These are phyloP conservation scores for Oplegnathus fasciatus DNA, from an alignment of 2,113 vertebrate genomes.

Conservation along the genomic window DNA sequence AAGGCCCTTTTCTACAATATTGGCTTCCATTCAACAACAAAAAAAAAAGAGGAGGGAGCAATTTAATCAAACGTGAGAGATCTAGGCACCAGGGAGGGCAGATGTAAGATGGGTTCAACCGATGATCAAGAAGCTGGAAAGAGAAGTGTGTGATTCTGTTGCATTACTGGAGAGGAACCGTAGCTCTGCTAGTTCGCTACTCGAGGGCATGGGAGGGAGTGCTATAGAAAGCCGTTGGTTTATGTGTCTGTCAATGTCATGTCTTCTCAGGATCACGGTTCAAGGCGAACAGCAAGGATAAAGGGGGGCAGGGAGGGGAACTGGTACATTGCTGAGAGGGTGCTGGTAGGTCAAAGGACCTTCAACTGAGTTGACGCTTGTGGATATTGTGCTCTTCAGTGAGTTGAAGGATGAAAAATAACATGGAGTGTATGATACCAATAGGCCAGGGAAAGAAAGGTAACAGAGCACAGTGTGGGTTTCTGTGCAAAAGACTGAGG, in stretches of 20 bases:
- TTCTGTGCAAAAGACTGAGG: constrained; percentile 17
- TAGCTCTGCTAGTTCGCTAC: constrained; percentile 47
- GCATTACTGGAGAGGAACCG: constrained; percentile 57
- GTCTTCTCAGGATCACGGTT: constrained; percentile 78
- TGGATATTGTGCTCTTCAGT: constrained; percentile 60
- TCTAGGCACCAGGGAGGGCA: constrained; percentile 58
- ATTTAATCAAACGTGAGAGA: constrained; percentile 69
- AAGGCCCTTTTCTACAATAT: constrained; percentile 53
- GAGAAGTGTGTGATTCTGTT: constrained; percentile 51
- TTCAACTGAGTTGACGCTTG: constrained; percentile 49
- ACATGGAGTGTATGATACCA: constrained; percentile 36
- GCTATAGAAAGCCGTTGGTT: constrained; percentile 66
- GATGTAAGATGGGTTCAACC: constrained; percentile 54
- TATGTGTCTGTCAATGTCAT: constrained; percentile 81
- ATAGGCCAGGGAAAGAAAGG: constrained; percentile 17
- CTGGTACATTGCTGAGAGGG: constrained; percentile 68
- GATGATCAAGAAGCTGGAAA: constrained; percentile 55
- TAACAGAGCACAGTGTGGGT: background rate
- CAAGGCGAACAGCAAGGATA: constrained; percentile 66
- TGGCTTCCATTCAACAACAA: constrained; percentile 51
- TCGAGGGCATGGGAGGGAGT: constrained; percentile 57
- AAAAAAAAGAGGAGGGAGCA: constrained; percentile 36
- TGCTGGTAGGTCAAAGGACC: constrained; percentile 70
- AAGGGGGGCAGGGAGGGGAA: constrained; percentile 44
- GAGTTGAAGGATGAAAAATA: constrained; percentile 56